Conservation (phyloP, 2,113 vertebrate species). For the Thunnus thynnus region DNA sequence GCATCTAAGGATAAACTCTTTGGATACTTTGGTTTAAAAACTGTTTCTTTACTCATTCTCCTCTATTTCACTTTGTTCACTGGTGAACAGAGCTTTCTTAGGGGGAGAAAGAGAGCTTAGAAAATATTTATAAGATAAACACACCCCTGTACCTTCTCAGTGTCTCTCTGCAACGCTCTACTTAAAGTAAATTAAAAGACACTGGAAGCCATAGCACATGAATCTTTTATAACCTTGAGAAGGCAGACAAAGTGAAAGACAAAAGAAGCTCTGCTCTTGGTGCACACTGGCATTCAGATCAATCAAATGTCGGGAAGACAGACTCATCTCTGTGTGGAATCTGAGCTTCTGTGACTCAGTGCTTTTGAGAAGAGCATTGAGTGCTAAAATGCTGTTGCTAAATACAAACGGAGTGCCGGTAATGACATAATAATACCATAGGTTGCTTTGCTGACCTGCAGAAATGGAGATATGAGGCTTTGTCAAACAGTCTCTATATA, state of each 20-base stretch:
- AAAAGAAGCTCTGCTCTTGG: slow-evolving; percentile 66
- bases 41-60: slow-evolving; percentile 2
- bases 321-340: slow-evolving; percentile 56
- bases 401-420: not conserved
- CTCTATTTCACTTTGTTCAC: slow-evolving; percentile 18
- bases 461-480: not conserved
- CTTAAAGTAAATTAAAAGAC: slow-evolving; percentile 78
- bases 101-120: not conserved
- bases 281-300: slow-evolving; percentile 49
- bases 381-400: slow-evolving; percentile 11
- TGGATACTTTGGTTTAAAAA: slow-evolving; percentile 10
- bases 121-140: slow-evolving; percentile 74
- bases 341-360: slow-evolving; percentile 21
- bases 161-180: slow-evolving; percentile 43
- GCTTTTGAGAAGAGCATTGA: slow-evolving; percentile 16
- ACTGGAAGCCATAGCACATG: slow-evolving; percentile 69
- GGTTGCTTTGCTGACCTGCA: slow-evolving; percentile 5
- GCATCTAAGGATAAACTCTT: slow-evolving; percentile 15
- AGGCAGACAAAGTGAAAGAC: slow-evolving; percentile 75
- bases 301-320: slow-evolving; percentile 69
- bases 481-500: not conserved
- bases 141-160: slow-evolving; percentile 29
- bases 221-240: slow-evolving; percentile 82
- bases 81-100: not conserved
- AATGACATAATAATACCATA: not conserved